Evolutionary conservation across 1,140 invertebrate genomes (phyloP).

Genomic region (Drosophila asahinai): DNA sequence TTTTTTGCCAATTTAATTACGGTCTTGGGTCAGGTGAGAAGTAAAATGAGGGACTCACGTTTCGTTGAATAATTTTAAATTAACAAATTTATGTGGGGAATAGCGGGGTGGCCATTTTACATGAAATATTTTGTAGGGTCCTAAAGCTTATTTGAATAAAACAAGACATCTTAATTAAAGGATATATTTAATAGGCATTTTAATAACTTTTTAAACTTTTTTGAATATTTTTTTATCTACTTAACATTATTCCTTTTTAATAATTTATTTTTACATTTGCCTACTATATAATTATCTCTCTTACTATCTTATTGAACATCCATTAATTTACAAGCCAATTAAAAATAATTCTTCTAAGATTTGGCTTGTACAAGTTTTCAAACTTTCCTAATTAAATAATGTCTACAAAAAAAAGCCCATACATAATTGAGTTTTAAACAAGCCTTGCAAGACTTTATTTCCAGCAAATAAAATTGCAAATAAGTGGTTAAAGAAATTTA

Average conservation of each 20-base stretch:
- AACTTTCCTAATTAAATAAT: not conserved
- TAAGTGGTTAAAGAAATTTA: slow-evolving; percentile 7
- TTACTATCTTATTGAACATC: no score
- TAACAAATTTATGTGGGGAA: slow-evolving; percentile 11
- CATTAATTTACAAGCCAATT: no score
- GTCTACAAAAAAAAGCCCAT: no score
- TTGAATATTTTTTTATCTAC: no score
- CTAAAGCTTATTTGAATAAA: slow-evolving; percentile 2
- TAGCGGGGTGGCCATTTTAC: not conserved
- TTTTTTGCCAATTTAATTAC: slow-evolving; percentile 42
- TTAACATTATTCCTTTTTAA: no score
- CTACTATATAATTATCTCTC: no score
- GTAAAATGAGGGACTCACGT: not conserved
- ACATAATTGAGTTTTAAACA: no score
- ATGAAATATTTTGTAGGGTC: not conserved
- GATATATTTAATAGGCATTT: no score
- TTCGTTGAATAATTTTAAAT: slow-evolving; percentile 11
- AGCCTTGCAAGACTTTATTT: not conserved
- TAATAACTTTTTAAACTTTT: no score
- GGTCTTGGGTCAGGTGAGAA: slow-evolving; percentile 19
- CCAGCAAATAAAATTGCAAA: not conserved
- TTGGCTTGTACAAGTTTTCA: no score
- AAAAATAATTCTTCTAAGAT: no score
- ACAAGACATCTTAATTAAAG: slow-evolving; percentile 3
- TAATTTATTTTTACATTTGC: no score